Base-by-base conservation (phyloP, 92 coral and sea anemone species). In the Meandrina meandrites region DNA sequence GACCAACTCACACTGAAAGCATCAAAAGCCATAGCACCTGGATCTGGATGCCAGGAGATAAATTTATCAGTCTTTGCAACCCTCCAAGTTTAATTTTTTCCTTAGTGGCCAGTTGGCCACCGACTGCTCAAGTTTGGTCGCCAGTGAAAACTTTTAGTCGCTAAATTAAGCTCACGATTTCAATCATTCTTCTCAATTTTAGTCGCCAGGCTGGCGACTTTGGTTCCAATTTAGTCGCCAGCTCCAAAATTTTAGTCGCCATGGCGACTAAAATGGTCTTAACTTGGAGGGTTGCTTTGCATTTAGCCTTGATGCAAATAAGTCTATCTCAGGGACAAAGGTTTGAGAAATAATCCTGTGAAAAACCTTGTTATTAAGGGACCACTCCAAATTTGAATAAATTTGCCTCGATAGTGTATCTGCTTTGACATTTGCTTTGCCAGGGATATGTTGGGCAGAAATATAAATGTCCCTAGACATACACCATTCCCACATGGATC, bases 31-130 rank as follows among this genome's bases (percentile, higher is more conserved):
- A 32, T 6, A 24, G 90, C 92, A 68, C 80, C 86, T 11, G 92
- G 89, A 40, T 89, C 90, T 56, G 87, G 94, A 35, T 80, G 85
- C 94, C 92, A 88, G 7, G 94, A 79, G 36, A 88, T 85, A 88
- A 80, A 91, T 53, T 32, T 19, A 1, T 14, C 76, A 10, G 58
- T 73, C 62, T 89, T 84, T n/a, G n/a, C n/a, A n/a, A n/a, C n/a
- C n/a, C n/a, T n/a, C n/a, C n/a, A n/a, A n/a, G n/a, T n/a, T n/a
- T n/a, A n/a, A n/a, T n/a, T n/a, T n/a, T n/a, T n/a, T n/a, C n/a
- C n/a, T n/a, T n/a, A n/a, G n/a, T n/a, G n/a, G n/a, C n/a, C n/a
- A n/a, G n/a, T n/a, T n/a, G n/a, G n/a, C n/a, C n/a, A n/a, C n/a
- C n/a, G n/a, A n/a, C n/a, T n/a, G n/a, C n/a, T n/a, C n/a, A n/a